Base-by-base conservation (phyloP, 2,888 invertebrate species). In the Arctia plantaginis region DNA sequence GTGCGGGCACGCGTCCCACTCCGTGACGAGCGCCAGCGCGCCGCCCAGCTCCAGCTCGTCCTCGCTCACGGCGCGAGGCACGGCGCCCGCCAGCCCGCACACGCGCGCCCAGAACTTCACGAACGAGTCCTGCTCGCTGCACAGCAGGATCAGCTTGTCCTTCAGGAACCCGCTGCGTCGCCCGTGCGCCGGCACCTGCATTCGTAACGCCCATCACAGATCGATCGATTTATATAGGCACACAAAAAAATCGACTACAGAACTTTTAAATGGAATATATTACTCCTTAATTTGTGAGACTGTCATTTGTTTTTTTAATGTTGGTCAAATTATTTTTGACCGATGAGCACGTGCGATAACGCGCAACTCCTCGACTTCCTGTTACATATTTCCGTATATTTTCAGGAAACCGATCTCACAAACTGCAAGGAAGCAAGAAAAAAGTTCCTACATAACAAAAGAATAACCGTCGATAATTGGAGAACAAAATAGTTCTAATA, bases 91-190 rank as follows among this genome's bases (percentile, higher is more conserved):
- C 8, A 96, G 90, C 18, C 96, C 95, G 85, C 96, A 96, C 1
- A 97, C 96, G n/a, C 96, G 91, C 35, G 96, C 95, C 97, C 97
- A 97, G 90, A 97, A 97, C 66, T 96, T 93, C 8, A 95, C 92
- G 85, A 97, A 97, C 1, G 95, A 93, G 78, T 95, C 94, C 66
- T 95, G 94, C 35, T 96, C 95, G 0, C 96, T 94, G 82, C 96
- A 96, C n/a, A 96, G 86, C 0, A 96, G 87, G 51, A 96, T 93
- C 6, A 92, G 87, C 79, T 94, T 95, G 90, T 96, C 96, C 77
- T 94, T 93, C 90, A 96, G 95, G 87, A 96, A 94, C 35, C 83
- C 88, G 87, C 86, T 94, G 74, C 88, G 92, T 79, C 87, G 91
- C 55, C 93, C 93, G 20, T 92, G 88, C 18, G 91, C 69, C 7